Evolutionary conservation across 2,797 vertebrate genomes (phyloP).

Genomic region (Diglossa cyanea): DNA sequence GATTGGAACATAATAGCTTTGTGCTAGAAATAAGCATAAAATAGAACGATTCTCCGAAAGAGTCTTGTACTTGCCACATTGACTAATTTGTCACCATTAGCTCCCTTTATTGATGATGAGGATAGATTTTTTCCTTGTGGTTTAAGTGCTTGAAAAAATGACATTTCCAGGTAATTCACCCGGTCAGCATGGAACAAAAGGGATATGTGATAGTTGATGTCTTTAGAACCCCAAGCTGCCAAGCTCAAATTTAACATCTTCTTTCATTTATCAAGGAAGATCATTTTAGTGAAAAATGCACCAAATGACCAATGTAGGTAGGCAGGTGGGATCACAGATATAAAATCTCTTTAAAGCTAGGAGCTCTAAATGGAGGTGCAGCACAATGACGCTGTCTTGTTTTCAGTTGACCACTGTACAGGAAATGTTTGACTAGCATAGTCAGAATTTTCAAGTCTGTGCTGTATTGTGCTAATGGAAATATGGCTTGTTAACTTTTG

Average conservation of each 20-base stretch:
- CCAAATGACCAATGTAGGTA: background rate
- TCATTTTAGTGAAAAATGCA: background rate
- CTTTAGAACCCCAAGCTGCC: background rate
- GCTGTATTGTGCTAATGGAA: background rate
- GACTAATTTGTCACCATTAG: slow-evolving; percentile 41
- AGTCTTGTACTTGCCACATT: background rate
- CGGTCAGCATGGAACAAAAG: background rate
- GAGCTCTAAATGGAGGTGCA: background rate
- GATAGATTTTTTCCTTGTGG: background rate
- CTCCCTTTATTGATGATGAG: background rate
- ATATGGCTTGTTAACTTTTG: background rate
- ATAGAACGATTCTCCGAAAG: background rate
- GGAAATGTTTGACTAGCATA: background rate
- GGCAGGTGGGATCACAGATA: rapidly evolving
- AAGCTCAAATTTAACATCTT: background rate
- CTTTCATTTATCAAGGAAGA: background rate
- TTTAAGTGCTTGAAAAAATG: background rate
- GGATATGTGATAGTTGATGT: background rate
- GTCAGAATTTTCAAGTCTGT: background rate
- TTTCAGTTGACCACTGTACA: background rate
- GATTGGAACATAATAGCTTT: slow-evolving; percentile 39
- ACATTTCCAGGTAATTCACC: background rate
- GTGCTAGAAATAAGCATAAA: background rate
- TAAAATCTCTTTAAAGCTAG: background rate
- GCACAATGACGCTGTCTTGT: background rate